Conservation (phyloP, 1,140 invertebrate species). For the Phymastichus coffea region DNA sequence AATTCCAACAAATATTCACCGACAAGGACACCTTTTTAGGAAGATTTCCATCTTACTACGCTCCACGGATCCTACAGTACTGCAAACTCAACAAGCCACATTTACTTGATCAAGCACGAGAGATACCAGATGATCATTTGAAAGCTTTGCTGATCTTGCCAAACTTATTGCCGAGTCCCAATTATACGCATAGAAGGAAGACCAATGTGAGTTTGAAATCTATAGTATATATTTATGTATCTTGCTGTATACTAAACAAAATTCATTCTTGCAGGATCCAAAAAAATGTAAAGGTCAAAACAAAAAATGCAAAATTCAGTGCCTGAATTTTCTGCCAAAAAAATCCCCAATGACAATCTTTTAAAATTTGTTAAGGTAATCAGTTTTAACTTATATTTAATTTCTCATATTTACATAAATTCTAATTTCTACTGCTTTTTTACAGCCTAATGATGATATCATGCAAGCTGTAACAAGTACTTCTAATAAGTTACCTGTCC, state of each 20-base stretch:
- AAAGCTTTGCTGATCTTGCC: conserved; percentile 29
- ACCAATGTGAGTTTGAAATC: conserved; percentile 21
- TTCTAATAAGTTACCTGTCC: neutral
- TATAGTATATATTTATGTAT: neutral
- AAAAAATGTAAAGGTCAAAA: too few species aligned
- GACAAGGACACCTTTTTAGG: conserved; percentile 9
- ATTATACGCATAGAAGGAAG: conserved; percentile 29
- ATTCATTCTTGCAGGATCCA: neutral
- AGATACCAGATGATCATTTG: conserved; percentile 29
- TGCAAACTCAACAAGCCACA: conserved; percentile 15
- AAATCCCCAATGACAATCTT: conserved; percentile 21
- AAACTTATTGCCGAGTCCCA: conserved; percentile 27
- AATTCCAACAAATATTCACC: too few species aligned
- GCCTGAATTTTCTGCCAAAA: conserved; percentile 2
- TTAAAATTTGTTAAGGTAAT: conserved; percentile 23
- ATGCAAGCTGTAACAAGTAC: neutral
- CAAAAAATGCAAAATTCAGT: too few species aligned
- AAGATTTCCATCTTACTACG: conserved; percentile 13
- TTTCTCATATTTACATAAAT: too few species aligned
- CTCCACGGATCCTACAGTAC: conserved; percentile 22
- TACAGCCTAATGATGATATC: neutral
- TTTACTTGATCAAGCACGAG: conserved; percentile 11
- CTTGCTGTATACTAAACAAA: neutral
- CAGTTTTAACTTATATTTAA: too few species aligned
- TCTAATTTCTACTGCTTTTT: neutral